These are phyloP conservation scores for Geophilus truncorum DNA, from an alignment of 2,888 invertebrate genomes.

Conservation along the genomic window DNA sequence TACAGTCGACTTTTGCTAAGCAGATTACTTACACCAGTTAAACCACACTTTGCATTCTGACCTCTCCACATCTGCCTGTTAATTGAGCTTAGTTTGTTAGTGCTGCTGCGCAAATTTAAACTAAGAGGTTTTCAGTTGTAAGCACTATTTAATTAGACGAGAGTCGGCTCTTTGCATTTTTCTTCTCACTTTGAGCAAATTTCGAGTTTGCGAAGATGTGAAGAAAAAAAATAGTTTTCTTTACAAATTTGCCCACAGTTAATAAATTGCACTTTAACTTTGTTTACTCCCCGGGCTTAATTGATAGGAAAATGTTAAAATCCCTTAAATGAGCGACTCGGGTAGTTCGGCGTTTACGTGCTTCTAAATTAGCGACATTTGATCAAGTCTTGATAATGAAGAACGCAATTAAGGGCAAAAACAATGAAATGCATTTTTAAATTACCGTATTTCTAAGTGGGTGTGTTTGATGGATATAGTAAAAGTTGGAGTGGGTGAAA, in stretches of 20 bases:
- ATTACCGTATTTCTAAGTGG: too few species aligned
- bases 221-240: not conserved
- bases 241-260: not conserved
- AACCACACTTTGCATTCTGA: constrained; percentile 17
- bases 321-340: not conserved
- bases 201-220: not conserved
- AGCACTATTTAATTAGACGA: constrained; percentile 9
- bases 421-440: too few species aligned
- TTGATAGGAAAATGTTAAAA: not conserved
- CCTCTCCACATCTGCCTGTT: constrained; percentile 14
- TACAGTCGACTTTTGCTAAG: not conserved
- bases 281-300: not conserved
- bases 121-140: constrained; percentile 6
- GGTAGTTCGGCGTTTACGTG: too few species aligned
- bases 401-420: too few species aligned
- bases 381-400: too few species aligned
- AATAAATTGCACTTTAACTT: not conserved
- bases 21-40: constrained; percentile 16
- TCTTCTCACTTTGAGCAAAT: not conserved
- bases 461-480: too few species aligned
- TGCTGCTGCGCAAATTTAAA: not conserved
- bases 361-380: too few species aligned
- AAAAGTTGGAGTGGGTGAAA: too few species aligned
- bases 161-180: not conserved
- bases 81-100: constrained; percentile 16